Evolutionary conservation across 2,113 vertebrate species (phyloP).

Genomic region (Promerops cafer): DNA sequence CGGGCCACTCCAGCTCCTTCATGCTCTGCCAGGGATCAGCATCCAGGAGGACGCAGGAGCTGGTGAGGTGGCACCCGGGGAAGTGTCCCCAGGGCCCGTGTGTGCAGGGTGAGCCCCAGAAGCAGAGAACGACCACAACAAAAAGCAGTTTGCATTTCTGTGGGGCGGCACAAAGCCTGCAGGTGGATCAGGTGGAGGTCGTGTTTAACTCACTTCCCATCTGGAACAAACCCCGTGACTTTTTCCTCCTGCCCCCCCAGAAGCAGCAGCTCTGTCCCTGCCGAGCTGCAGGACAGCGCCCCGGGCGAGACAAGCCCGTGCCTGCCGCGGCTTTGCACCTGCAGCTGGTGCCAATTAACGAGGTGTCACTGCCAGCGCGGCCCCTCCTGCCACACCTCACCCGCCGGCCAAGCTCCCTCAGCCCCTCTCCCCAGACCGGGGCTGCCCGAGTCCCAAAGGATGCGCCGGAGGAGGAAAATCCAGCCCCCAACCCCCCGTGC

Average conservation of each 20-base stretch:
- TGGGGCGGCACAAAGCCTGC: background rate
- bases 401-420: rapidly evolving
- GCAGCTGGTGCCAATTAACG: background rate
- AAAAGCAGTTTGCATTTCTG: background rate
- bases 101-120: background rate
- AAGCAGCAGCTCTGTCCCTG: rapidly evolving
- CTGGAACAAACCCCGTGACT: rapidly evolving
- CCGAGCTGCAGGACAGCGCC: background rate
- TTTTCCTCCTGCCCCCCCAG: background rate
- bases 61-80: background rate
- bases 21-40: background rate
- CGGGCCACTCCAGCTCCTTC: background rate
- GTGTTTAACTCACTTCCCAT: rapidly evolving
- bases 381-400: background rate
- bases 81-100: background rate
- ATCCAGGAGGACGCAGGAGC: background rate
- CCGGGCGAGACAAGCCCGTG: background rate
- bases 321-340: background rate
- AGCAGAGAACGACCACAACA: background rate
- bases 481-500: background rate
- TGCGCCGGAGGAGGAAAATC: background rate
- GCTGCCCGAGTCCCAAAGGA: background rate
- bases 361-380: background rate
- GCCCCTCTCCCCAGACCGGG: background rate
- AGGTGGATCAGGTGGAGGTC: rapidly evolving